Percentiles rank a stretch among this genome's conserved stretches.
Evolutionary conservation across 2,888 invertebrate species (phyloP).

Genomic region (Theretra japonica): DNA sequence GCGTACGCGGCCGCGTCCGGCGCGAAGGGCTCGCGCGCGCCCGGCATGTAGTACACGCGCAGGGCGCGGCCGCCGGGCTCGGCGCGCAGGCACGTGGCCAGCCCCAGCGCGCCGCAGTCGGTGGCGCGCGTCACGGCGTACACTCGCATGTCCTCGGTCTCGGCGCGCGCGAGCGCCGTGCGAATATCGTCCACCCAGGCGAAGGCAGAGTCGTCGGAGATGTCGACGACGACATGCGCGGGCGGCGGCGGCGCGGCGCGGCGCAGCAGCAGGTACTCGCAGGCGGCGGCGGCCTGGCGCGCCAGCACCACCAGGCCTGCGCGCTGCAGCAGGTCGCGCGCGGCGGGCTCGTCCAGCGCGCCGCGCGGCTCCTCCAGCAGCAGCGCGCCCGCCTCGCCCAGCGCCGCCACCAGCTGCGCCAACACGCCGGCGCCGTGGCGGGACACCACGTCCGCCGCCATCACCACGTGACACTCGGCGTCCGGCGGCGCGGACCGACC

Average conservation of each 20-base stretch:
- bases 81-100: conserved; percentile 94
- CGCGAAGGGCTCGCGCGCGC: conserved; percentile 85
- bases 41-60: conserved; percentile 89
- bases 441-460: conserved; percentile 87
- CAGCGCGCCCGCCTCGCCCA: conserved; percentile 89
- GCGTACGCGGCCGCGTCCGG: conserved; percentile 84
- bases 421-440: conserved; percentile 83
- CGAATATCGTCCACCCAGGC: conserved; percentile 93
- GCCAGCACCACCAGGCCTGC: conserved; percentile 66
- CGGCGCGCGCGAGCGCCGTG: conserved; percentile 87
- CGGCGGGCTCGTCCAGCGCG: conserved; percentile 73
- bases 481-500: conserved; percentile 83
- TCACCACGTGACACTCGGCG: conserved; percentile 87
- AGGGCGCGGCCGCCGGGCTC: conserved; percentile 93
- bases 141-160: conserved; percentile 85
- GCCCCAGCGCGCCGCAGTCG: conserved; percentile 92
- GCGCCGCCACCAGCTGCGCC: conserved; percentile 84
- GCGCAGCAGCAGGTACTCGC: conserved; percentile 88
- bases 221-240: conserved; percentile 83
- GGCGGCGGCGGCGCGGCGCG: conserved; percentile 69
- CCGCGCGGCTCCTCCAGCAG: conserved; percentile 88
- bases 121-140: conserved; percentile 89
- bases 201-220: conserved; percentile 88
- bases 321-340: conserved; percentile 59
- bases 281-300: conserved; percentile 86